These are phyloP conservation scores for Lycophotia porphyrea DNA, from an alignment of 2,888 invertebrate species.

Conservation along the genomic window DNA sequence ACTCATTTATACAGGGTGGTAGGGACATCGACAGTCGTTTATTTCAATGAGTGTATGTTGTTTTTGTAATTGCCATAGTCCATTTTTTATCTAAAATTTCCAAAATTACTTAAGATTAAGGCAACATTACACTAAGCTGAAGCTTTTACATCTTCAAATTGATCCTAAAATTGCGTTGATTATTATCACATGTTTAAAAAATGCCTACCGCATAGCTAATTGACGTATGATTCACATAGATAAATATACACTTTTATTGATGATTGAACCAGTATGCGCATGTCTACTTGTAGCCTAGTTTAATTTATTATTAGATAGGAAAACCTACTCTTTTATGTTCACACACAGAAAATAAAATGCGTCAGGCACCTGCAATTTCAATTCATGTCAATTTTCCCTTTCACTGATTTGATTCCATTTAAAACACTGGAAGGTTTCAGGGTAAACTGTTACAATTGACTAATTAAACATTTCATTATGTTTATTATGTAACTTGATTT, in stretches of 20 bases:
- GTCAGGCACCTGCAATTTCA: background rate
- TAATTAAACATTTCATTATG: background rate
- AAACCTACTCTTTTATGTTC: constrained; percentile 9
- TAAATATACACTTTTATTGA: constrained; percentile 41
- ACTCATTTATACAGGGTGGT: background rate
- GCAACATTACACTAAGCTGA: background rate
- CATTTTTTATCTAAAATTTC: background rate
- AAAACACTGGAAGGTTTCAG: background rate
- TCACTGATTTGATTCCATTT: background rate
- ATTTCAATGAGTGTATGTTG: background rate
- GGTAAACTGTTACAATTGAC: background rate
- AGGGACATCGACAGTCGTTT: background rate
- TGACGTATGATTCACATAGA: constrained; percentile 35
- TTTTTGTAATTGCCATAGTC: background rate
- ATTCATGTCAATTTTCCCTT: background rate
- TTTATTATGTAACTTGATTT: background rate
- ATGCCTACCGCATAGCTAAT: background rate
- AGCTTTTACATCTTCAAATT: background rate
- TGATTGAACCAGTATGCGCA: constrained; percentile 40
- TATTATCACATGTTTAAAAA: background rate
- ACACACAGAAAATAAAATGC: background rate
- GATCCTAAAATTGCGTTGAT: background rate
- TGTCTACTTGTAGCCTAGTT: constrained; percentile 1
- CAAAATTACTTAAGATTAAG: background rate
- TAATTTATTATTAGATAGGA: constrained; percentile 15